Evolutionary conservation across 30 jellyfish, hydroid and myxozoan species (phyloP).

Genomic region (Nemopilema nomurai): DNA sequence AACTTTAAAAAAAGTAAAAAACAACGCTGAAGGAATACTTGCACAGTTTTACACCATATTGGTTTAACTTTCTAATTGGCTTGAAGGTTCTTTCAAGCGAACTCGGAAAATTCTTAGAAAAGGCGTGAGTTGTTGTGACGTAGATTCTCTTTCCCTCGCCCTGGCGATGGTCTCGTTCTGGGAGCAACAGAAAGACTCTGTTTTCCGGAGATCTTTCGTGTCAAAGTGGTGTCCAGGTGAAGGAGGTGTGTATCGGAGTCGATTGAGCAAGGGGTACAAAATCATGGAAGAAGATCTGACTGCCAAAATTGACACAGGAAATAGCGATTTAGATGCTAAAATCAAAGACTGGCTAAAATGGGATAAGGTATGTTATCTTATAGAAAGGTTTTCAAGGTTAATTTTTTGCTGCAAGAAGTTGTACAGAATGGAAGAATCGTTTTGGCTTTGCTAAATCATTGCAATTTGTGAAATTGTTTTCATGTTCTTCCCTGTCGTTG

Average conservation of each 20-base stretch:
- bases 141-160: background rate
- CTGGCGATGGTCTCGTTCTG: background rate
- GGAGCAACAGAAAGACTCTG: background rate
- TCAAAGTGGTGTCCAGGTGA: too few relatives aligned
- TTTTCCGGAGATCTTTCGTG: too few relatives aligned
- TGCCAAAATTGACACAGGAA: slow-evolving; percentile 20
- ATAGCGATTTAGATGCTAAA: slow-evolving; percentile 48
- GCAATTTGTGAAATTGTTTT: background rate
- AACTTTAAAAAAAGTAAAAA: too few relatives aligned
- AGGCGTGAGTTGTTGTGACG: background rate
- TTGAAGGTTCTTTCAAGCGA: too few relatives aligned
- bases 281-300: background rate
- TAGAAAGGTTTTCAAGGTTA: background rate
- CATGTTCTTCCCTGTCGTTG: too few relatives aligned
- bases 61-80: too few relatives aligned
- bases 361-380: slow-evolving; percentile 74
- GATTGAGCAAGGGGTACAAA: background rate
- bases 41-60: too few relatives aligned
- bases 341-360: slow-evolving; percentile 82
- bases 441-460: background rate
- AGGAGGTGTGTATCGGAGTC: slow-evolving; percentile 5
- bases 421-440: background rate
- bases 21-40: too few relatives aligned
- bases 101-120: too few relatives aligned
- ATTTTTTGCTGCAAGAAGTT: too few relatives aligned